Conservation (phyloP, 2,113 vertebrate genomes). For the Heterocephalus glaber region DNA sequence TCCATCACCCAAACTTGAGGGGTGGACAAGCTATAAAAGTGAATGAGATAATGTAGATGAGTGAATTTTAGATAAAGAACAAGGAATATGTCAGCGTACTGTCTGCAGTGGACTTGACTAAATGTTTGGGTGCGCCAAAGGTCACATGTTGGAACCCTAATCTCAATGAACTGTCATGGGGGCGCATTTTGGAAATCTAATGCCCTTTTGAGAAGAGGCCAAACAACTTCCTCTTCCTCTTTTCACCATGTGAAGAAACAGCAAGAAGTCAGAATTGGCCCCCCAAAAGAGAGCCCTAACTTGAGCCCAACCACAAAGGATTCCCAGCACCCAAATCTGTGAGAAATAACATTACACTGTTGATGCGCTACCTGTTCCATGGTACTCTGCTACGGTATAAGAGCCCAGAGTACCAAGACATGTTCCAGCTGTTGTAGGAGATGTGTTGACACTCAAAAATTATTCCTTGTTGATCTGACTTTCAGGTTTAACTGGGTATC, state of each 20-base stretch:
- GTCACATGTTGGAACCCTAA: neutral
- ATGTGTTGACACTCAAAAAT: neutral
- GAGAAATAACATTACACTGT: neutral
- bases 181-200: neutral
- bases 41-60: neutral
- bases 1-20: neutral
- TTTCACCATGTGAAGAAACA: neutral
- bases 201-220: neutral
- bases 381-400: neutral
- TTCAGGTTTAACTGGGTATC: neutral
- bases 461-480: neutral
- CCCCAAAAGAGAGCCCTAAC: neutral
- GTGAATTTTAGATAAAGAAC: neutral
- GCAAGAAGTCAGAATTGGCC: neutral
- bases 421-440: neutral
- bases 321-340: neutral
- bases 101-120: neutral
- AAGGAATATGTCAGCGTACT: neutral
- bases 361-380: neutral
- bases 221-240: neutral
- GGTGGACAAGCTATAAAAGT: neutral
- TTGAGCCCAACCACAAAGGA: no score
- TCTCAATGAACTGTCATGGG: neutral
- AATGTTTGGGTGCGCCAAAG: neutral
- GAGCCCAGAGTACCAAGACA: neutral